Conservation (phyloP, 2,113 vertebrate genomes). For the Macrotus californicus region DNA sequence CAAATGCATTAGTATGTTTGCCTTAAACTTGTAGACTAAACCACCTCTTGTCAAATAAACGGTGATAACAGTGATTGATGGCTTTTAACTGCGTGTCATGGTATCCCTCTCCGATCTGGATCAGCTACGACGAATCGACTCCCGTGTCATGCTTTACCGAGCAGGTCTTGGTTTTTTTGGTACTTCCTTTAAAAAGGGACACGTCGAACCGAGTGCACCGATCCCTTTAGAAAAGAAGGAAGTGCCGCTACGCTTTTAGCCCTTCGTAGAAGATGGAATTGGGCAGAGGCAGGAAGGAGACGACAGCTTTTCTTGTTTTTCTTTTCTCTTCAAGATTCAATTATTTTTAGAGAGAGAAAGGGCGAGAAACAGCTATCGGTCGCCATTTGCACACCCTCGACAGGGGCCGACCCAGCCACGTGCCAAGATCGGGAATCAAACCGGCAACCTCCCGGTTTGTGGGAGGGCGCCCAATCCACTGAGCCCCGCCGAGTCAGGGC, state of each 20-base stretch:
- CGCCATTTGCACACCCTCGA: too few relatives aligned
- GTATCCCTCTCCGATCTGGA: conserved; percentile 75
- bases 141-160: neutral
- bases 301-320: too few relatives aligned
- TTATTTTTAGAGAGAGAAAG: too few relatives aligned
- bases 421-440: too few relatives aligned
- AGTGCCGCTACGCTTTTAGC: neutral
- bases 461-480: too few relatives aligned
- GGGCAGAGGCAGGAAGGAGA: neutral
- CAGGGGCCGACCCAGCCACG: too few relatives aligned
- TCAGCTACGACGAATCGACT: conserved; percentile 67
- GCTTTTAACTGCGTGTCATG: conserved; percentile 77
- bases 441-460: too few relatives aligned
- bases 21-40: conserved; percentile 93
- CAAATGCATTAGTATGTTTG: conserved; percentile 89
- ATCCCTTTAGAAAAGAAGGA: neutral
- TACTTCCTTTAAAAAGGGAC: neutral
- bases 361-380: too few relatives aligned
- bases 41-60: conserved; percentile 86
- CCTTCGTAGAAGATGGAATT: neutral
- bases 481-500: too few relatives aligned
- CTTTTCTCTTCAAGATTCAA: too few relatives aligned
- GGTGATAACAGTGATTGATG: conserved; percentile 79
- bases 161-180: neutral
- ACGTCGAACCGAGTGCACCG: neutral